Evolutionary conservation across 1,140 invertebrate species (phyloP).

Genomic region (Marisa cornuarietis): DNA sequence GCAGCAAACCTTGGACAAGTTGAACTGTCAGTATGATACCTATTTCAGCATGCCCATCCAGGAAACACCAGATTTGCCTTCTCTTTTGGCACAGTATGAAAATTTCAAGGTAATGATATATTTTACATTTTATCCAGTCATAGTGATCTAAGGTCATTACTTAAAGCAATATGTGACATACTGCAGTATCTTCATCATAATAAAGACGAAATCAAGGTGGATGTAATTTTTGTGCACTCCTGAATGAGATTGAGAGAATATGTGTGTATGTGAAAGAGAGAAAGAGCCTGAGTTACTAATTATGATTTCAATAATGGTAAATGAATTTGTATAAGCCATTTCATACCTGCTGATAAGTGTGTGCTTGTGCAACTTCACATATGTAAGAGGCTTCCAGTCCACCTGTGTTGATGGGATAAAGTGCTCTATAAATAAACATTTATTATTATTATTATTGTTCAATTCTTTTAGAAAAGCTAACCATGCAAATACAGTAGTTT

Average conservation of each 20-base stretch:
- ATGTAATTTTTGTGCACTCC: background rate
- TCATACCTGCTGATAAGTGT: too few relatives aligned
- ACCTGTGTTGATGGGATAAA: too few relatives aligned
- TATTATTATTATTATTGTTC: too few relatives aligned
- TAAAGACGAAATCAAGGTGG: too few relatives aligned
- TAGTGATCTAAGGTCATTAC: too few relatives aligned
- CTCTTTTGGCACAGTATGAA: slow-evolving; percentile 15
- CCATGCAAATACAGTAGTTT: too few relatives aligned
- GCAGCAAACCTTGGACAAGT: slow-evolving; percentile 13
- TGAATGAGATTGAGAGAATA: background rate
- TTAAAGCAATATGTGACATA: too few relatives aligned
- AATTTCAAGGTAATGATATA: slow-evolving; percentile 27
- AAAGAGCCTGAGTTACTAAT: background rate
- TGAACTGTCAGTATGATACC: slow-evolving; percentile 14
- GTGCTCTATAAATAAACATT: too few relatives aligned
- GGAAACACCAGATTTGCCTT: background rate
- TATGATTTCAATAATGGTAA: background rate
- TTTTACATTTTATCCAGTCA: background rate
- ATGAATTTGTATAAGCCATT: background rate
- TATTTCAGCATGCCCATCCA: slow-evolving; percentile 9
- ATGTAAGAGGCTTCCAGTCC: too few relatives aligned
- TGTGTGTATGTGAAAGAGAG: background rate
- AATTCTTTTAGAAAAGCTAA: too few relatives aligned
- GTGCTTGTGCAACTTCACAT: too few relatives aligned
- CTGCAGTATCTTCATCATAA: too few relatives aligned